phyloP scores from a whole-genome alignment of 2,797 vertebrate genomes.

The Acanthurus leucopareius region DNA sequence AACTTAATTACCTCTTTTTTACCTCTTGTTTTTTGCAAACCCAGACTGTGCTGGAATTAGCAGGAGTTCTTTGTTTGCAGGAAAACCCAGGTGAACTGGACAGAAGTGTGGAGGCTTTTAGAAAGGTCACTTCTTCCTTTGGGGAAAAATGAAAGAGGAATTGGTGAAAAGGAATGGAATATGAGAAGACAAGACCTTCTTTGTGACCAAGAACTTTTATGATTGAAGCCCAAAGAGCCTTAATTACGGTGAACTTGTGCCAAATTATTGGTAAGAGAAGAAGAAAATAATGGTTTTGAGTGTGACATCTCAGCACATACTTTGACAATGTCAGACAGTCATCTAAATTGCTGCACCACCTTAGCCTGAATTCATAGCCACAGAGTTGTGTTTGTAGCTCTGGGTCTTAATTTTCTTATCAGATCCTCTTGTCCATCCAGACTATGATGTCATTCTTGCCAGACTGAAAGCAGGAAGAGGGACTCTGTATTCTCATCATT shows the following conservation, averaged over 20 bases:
- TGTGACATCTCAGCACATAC: not conserved
- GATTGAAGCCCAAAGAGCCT: constrained; percentile 43
- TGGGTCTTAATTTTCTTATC: constrained; percentile 48
- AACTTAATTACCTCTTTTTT: not conserved
- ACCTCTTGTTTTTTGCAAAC: not conserved
- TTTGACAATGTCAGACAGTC: not conserved
- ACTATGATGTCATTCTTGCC: constrained; percentile 62
- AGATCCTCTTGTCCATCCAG: constrained; percentile 28
- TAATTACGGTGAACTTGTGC: constrained; percentile 27
- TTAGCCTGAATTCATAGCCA: constrained; percentile 19
- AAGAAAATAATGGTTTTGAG: constrained; percentile 3
- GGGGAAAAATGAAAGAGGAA: constrained; percentile 21
- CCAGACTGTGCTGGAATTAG: not conserved
- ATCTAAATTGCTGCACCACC: constrained; percentile 9
- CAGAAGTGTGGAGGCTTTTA: constrained; percentile 46
- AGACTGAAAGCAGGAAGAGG: constrained; percentile 22
- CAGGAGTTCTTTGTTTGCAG: constrained; percentile 18
- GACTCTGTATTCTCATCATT: constrained; percentile 37
- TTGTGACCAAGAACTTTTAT: constrained; percentile 25
- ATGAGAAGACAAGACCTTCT: constrained; percentile 23
- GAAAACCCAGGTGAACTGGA: constrained; percentile 23
- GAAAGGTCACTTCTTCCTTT: constrained; percentile 51
- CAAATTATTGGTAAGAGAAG: constrained; percentile 13
- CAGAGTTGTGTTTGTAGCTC: constrained; percentile 1
- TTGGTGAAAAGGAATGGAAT: constrained; percentile 43